Evolutionary conservation across 2,113 vertebrate genomes (phyloP), one percentile per base, ranked within the genome.

Genomic region (Bombycilla garrulus): DNA sequence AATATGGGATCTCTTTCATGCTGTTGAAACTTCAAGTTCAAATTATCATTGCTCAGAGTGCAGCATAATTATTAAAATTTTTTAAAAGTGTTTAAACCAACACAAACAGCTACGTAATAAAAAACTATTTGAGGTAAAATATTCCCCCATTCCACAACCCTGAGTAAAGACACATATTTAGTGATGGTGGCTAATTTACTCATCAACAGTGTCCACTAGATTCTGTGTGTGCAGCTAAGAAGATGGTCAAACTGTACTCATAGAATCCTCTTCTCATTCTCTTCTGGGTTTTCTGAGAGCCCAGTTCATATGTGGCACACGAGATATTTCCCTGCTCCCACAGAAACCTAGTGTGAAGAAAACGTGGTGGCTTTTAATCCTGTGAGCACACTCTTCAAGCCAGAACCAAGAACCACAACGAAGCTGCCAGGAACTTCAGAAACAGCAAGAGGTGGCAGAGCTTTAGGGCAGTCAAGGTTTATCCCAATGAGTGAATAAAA

Each of bases 11-110:
- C 56, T 71, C 56, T 78, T 80, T 78, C 31, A 48, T 64, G 48
- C 47, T 65, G n/a, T 29, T 92, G 81, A 95, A 95, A 73, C 12
- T 71, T 86, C 56, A 76, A 90, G 78, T 82, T 89, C 50, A 86
- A 73, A 73, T 74, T 64, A 70, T n/a, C 36, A 29, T 47, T 2
- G 0, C 67, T 45, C 45, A 86, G 20, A 86, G 22, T 26, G 16
- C 16, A 76, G 6, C 7, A 47, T 48, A 51, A 86, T 45, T 71
- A 64, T 45, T 78, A 36, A 10, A 40, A n/a, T 35, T 20, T 45
- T 36, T 77, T 26, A n/a, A 36, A 77, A 29, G 18, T 60, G 22
- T 47, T 61, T 36, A 81, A 95, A 94, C 56, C 15, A 74, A 45
- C 10, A 58, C 18, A 31, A 94, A 70, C 9, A 64, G 47, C 44